A percentile compares a stretch with the other conserved stretches of the same genome.
Evolutionary conservation across 92 coral and sea anemone species (phyloP).

Genomic region (Diadumene lineata): DNA sequence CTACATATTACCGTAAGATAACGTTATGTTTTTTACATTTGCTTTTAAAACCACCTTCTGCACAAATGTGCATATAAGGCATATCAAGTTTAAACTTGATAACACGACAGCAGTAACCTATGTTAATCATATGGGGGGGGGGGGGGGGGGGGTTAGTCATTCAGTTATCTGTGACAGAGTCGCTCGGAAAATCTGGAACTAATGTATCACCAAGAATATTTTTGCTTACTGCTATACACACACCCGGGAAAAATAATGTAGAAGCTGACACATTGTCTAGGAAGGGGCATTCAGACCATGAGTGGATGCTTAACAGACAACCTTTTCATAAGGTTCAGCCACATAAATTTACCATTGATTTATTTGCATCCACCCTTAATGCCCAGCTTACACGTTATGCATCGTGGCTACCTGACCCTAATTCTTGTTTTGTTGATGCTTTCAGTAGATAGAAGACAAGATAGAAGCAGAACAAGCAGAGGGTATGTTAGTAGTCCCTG

Average conservation of each 20-base stretch:
- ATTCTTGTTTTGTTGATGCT: conserved; percentile 26
- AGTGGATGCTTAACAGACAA: conserved; percentile 27
- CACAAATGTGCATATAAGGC: conserved; percentile 2
- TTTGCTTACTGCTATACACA: conserved; percentile 33
- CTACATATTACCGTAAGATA: conserved; percentile 50
- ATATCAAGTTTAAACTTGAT: conserved; percentile 42
- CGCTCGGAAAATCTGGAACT: conserved; percentile 35
- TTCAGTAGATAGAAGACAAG: conserved; percentile 41
- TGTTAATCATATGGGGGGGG: conserved; percentile 15
- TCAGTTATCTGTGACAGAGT: conserved; percentile 26
- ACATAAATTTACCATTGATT: conserved; percentile 25
- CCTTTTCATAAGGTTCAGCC: neutral
- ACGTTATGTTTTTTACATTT: conserved; percentile 42
- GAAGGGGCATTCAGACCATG: conserved; percentile 16
- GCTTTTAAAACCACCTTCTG: conserved; percentile 34
- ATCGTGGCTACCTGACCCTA: conserved; percentile 50
- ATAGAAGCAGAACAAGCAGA: conserved; percentile 31
- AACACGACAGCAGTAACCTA: conserved; percentile 19
- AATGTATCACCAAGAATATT: conserved; percentile 18
- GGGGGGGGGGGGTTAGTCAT: conserved; percentile 5
- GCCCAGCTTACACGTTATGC: conserved; percentile 26
- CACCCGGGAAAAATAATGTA: conserved; percentile 20
- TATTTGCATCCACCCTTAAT: conserved; percentile 36
- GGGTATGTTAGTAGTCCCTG: conserved; percentile 29
- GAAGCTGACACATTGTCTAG: conserved; percentile 31